These are phyloP conservation scores for Trypoxylon attenuatum DNA, from an alignment of 2,888 invertebrate genomes.

Conservation along the genomic window DNA sequence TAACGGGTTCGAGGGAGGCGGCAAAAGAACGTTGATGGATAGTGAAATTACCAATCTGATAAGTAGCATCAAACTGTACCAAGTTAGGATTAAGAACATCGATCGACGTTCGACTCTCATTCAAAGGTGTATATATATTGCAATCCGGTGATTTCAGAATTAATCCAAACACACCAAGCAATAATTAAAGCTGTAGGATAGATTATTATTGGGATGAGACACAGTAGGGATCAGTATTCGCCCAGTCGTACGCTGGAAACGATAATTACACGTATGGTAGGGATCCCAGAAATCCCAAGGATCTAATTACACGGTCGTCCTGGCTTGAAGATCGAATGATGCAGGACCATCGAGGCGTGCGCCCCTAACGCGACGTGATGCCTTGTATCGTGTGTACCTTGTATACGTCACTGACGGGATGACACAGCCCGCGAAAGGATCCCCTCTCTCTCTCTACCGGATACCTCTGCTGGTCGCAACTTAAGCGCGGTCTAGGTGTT, in stretches of 20 bases:
- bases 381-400: constrained; percentile 8
- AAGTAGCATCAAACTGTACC: neutral
- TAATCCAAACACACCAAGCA: too few species aligned
- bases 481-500: constrained; percentile 19
- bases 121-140: too few species aligned
- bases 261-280: constrained; percentile 40
- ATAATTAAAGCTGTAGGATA: too few species aligned
- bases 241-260: neutral
- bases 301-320: constrained; percentile 47
- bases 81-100: too few species aligned
- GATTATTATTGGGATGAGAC: too few species aligned
- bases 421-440: too few species aligned
- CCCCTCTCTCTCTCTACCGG: too few species aligned
- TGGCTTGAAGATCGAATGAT: constrained; percentile 37
- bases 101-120: too few species aligned
- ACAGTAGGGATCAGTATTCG: neutral
- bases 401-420: too few species aligned
- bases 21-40: neutral
- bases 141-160: neutral
- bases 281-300: constrained; percentile 35
- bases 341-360: constrained; percentile 30
- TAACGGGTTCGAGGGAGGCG: neutral
- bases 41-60: neutral
- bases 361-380: constrained; percentile 4
- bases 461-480: too few species aligned